Conservation (phyloP, 2,113 vertebrate species). For the Gymnorhina tibicen region DNA sequence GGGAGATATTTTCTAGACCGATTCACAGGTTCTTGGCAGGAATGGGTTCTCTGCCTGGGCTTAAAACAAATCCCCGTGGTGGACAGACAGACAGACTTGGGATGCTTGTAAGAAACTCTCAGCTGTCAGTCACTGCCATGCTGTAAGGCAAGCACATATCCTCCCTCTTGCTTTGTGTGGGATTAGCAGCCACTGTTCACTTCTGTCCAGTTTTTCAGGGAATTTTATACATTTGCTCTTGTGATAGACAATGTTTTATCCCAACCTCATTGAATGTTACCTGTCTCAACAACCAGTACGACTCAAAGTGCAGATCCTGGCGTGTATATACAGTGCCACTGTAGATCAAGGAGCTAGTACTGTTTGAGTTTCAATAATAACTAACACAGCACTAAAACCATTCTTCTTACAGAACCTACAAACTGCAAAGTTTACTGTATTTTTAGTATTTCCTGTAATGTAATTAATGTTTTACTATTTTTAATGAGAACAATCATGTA, state of each 20-base stretch:
- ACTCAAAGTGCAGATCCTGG: background rate
- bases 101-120: background rate
- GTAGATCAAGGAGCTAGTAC: background rate
- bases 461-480: slow-evolving; percentile 27
- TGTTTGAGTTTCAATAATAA: background rate
- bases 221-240: background rate
- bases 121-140: accelerated
- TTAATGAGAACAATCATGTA: slow-evolving; percentile 10
- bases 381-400: background rate
- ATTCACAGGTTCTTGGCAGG: background rate
- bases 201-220: background rate
- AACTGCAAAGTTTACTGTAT: background rate
- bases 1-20: background rate
- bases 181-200: background rate
- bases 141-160: background rate
- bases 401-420: background rate
- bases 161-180: background rate
- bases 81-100: background rate
- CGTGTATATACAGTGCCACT: background rate
- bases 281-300: background rate
- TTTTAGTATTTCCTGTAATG: slow-evolving; percentile 29
- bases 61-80: accelerated
- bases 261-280: background rate
- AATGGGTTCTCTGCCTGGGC: background rate
- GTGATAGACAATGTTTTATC: background rate